phyloP scores from a whole-genome alignment of 2,888 invertebrate species.

The Pollenia angustigena region DNA sequence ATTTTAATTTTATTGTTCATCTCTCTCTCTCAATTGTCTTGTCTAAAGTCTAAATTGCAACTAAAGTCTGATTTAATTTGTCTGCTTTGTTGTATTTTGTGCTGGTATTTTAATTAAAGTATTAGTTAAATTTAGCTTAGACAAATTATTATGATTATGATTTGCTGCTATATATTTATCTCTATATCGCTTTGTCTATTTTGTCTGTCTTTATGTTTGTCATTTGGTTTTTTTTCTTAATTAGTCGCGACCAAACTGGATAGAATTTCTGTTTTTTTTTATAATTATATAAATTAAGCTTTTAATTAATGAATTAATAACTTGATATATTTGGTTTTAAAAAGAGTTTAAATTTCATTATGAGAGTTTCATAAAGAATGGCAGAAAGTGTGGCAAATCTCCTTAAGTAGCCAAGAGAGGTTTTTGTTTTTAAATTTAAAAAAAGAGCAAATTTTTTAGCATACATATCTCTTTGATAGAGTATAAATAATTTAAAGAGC shows the following conservation, averaged over 20 bases:
- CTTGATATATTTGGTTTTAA: neutral
- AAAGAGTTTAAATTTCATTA: slow-evolving; percentile 1
- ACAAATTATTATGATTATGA: slow-evolving; percentile 21
- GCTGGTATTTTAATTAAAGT: slow-evolving; percentile 62
- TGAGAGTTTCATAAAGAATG: neutral
- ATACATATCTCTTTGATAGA: no score
- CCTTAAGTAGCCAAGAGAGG: neutral
- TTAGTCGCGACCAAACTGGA: slow-evolving; percentile 20
- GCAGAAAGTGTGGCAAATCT: neutral
- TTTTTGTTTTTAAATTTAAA: neutral
- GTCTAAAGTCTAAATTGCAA: slow-evolving; percentile 67
- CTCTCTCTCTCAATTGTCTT: slow-evolving; percentile 46
- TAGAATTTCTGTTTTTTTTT: slow-evolving; percentile 47
- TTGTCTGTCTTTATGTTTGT: neutral
- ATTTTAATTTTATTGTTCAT: slow-evolving; percentile 21
- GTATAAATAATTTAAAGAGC: no score
- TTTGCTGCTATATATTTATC: neutral
- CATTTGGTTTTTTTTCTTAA: slow-evolving; percentile 38
- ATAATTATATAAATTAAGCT: slow-evolving; percentile 28
- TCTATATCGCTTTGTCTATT: neutral
- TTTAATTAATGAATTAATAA: slow-evolving; percentile 55
- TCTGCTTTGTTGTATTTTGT: slow-evolving; percentile 26
- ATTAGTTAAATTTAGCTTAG: slow-evolving; percentile 23
- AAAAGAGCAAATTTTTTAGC: no score
- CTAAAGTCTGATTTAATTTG: slow-evolving; percentile 61